These are phyloP conservation scores for Xestoiulus laeticollis DNA, from an alignment of 2,888 invertebrate genomes.

Conservation along the genomic window DNA sequence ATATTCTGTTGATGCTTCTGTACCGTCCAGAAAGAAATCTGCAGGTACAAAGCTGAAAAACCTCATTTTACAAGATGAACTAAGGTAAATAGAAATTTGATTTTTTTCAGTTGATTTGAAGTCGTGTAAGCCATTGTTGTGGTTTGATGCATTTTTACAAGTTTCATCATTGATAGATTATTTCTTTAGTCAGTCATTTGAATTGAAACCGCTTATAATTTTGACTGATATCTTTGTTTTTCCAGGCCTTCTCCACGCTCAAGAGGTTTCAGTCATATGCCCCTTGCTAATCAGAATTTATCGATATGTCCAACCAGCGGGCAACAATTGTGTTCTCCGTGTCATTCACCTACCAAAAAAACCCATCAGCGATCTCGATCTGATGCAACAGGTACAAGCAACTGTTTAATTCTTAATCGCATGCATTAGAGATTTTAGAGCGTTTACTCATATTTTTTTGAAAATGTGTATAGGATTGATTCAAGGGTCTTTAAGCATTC, in stretches of 20 bases:
- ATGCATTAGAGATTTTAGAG: not conserved
- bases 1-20: slow-evolving; percentile 79
- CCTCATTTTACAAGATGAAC: slow-evolving; percentile 77
- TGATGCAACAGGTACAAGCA: slow-evolving; percentile 73
- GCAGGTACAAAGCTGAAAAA: slow-evolving; percentile 79
- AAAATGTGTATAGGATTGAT: slow-evolving; percentile 38
- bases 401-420: slow-evolving; percentile 43
- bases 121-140: not conserved
- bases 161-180: not conserved
- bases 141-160: not conserved
- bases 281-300: slow-evolving; percentile 55
- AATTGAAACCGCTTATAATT: not conserved
- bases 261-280: slow-evolving; percentile 61
- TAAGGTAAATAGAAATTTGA: slow-evolving; percentile 62
- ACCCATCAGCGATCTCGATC: slow-evolving; percentile 82
- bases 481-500: slow-evolving; percentile 45
- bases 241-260: slow-evolving; percentile 60
- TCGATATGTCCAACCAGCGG: not conserved
- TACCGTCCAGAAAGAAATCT: slow-evolving; percentile 74
- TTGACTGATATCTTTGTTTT: no score
- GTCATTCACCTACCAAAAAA: slow-evolving; percentile 69
- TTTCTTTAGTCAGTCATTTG: not conserved
- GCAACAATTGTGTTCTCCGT: slow-evolving; percentile 58
- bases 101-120: no score
- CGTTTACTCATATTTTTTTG: not conserved